Base-by-base conservation (phyloP, 2,888 invertebrate species). In the Cryptus armator region DNA sequence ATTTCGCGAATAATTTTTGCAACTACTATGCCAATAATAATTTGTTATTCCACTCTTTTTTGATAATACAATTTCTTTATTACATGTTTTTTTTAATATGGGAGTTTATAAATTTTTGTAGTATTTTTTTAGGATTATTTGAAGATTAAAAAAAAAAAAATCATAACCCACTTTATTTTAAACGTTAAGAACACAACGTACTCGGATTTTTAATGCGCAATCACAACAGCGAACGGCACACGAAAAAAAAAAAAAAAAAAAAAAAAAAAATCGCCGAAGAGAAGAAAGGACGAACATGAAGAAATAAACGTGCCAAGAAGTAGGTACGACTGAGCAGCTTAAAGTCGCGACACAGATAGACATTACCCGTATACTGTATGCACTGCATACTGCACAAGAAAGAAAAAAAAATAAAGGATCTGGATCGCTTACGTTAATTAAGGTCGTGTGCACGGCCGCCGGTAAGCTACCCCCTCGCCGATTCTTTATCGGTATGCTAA, bases 371-470 rank as follows among this genome's bases (percentile, higher is more conserved):
- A 62, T 16, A 48, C 64, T 12, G 32, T 64, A 64, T 48, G 64
- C 74, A 48, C 46, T 44, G 72, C 37, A 62, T 66, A 66, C 53
- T 46, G 71, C 44, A 64, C n/a, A 51, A 75, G 78, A 81, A 56
- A 67, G 68, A 66, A 51, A 56, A 53, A 53, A 72, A 72, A 64
- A 85, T 68, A 84, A 83, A 86, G 79, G 78, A 86, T 85, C 85
- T 85, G 85, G 86, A 86, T 88, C 89, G 87, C 88, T 88, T 90
- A 91, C 90, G 90, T 91, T 92, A 92, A 92, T 92, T 92, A 92
- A 91, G 90, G 91, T 90, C 89, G 90, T 89, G 90, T 90, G 89
- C 89, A 88, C 82, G 82, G 85, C 72, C 86, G 89, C 89, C 88
- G 85, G 84, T 84, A 84, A 83, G 84, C 75, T 81, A 74, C 85